These are phyloP conservation scores for Drosophila saltans DNA, from an alignment of 1,140 invertebrate genomes.

Conservation along the genomic window DNA sequence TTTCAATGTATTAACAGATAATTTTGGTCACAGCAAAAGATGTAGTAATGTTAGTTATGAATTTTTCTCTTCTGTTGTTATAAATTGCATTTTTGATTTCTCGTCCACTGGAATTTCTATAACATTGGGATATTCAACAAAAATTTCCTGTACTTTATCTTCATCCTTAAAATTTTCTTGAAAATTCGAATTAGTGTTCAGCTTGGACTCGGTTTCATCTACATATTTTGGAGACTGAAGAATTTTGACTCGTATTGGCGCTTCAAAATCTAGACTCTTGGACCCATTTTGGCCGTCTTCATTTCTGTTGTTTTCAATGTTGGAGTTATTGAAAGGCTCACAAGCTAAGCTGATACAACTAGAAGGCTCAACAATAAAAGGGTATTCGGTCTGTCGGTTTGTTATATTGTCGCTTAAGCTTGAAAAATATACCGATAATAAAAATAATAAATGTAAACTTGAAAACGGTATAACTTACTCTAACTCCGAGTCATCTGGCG, in stretches of 20 bases:
- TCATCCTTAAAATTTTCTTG: not conserved
- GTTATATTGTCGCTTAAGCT: not conserved
- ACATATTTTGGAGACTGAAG: not conserved
- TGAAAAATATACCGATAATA: too few species aligned
- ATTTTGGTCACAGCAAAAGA: too few species aligned
- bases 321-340: not conserved
- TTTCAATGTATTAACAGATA: too few species aligned
- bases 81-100: not conserved
- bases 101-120: conserved; percentile 4
- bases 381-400: not conserved
- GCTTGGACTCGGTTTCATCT: not conserved
- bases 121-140: not conserved
- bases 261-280: too few species aligned
- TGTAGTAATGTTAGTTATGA: too few species aligned
- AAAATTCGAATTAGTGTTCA: not conserved
- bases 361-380: not conserved
- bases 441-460: too few species aligned
- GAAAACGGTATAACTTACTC: not conserved
- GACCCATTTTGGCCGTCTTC: not conserved
- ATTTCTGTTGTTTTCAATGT: not conserved
- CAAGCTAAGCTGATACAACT: not conserved
- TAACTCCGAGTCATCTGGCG: not conserved
- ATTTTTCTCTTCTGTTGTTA: not conserved
- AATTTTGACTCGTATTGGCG: too few species aligned
- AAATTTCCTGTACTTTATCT: not conserved